Base-by-base conservation (phyloP, 2,113 vertebrate species). In the Charina bottae region DNA sequence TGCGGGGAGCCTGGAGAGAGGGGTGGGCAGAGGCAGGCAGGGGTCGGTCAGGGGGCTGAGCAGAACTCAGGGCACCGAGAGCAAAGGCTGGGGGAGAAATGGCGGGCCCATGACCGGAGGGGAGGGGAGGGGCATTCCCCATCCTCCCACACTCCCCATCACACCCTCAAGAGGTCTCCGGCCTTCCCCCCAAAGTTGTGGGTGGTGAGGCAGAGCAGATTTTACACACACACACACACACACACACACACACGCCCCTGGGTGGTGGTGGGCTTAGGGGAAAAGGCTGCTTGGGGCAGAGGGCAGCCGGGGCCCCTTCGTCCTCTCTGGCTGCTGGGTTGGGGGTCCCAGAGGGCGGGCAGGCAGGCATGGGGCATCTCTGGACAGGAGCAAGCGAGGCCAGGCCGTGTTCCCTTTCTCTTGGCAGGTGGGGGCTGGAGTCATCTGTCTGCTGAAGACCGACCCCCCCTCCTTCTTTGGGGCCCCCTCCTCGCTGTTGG, bases 381-480 rank as follows among this genome's bases (percentile, higher is more conserved):
- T 19, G 68, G 15, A 37, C 15, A 37, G 72, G 72, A 21, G 72
- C 42, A 42, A 42, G 42, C 33, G 33, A 78, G 49, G 49, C 49
- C 49, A 55, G 21, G 3, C 28, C 37, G 42, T 6, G 1, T 37
- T 49, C 33, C 26, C 19, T 56, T 60, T 42, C 4, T 24, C 56
- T 64, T 1, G 0, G 0, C 55, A 37, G 42, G 42, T 37, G 28
- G 68, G 37, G 72, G 59, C 2, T 28, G 2, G 2, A 93, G 72
- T 55, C 2, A n/a, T 10, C 17, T 83, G 3, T 13, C 9, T 0
- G 0, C 55, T 0, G 0, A 12, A 5, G 9, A 2, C 8, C 55
- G 24, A 21, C 2, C 9, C 8, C 24, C 3, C 2, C 4, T 33
- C 0, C 11, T 1, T 9, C 68, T 93, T 56, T 42, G 91, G 90